These are phyloP conservation scores for Indri indri DNA, from an alignment of 2,113 vertebrate genomes.

Conservation along the genomic window DNA sequence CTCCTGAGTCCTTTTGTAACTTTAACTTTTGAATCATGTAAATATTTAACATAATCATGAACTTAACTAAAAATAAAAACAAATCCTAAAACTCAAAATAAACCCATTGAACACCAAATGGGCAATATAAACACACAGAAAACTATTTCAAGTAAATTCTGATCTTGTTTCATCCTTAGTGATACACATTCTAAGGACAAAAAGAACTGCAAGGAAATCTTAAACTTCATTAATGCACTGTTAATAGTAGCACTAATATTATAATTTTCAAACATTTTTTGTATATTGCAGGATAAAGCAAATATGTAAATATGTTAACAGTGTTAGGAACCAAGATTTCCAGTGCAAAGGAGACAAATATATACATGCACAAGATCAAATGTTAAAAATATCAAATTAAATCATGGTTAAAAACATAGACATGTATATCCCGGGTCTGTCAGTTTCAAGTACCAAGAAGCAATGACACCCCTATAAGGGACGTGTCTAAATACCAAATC, in stretches of 20 bases:
- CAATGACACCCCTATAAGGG: not conserved
- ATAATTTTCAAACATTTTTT: not conserved
- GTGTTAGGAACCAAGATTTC: not conserved
- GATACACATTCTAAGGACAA: not conserved
- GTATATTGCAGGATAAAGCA: not conserved
- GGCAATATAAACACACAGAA: not conserved
- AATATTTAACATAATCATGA: not conserved
- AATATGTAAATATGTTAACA: not conserved
- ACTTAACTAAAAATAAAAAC: not conserved
- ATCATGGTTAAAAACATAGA: not conserved
- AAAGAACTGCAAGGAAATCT: not conserved
- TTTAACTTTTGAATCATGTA: not conserved
- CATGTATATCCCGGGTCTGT: not conserved
- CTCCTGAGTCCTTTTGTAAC: not conserved
- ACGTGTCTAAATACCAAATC: not conserved
- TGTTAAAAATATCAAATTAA: not conserved
- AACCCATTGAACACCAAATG: not conserved
- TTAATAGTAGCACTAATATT: not conserved
- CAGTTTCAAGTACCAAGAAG: not conserved
- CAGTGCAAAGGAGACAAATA: not conserved
- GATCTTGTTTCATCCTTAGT: not conserved
- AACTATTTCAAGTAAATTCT: not conserved
- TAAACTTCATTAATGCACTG: not conserved
- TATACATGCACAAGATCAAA: not conserved
- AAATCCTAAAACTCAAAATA: constrained; percentile 11